Evolutionary conservation across 2,797 vertebrate species (phyloP), one percentile per base, ranked within the genome.

Genomic region (Melanogrammus aeglefinus): DNA sequence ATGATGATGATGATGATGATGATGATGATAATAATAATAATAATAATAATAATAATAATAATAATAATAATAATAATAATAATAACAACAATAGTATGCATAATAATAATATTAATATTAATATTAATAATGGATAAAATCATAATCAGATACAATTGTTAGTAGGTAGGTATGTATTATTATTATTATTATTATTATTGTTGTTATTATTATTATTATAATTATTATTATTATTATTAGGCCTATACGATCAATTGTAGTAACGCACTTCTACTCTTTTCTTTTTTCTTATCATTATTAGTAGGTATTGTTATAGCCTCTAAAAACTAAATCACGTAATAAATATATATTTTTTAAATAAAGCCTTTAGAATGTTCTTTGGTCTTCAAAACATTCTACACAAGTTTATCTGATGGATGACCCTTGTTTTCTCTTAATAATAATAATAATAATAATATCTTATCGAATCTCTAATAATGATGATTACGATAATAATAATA

Each of bases 391-490:
- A 44, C 14, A 44, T 13, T 44, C 2, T 4, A 13, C 41, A 44
- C 10, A 14, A 16, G 12, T 44, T 44, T 2, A 44, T 44, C 41
- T 12, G 12, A 16, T 44, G 38, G 38, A 39, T 16, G 12, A 44
- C 9, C 13, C 41, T 44, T 16, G 41, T 44, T 44, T 16, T 44
- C 41, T 44, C 41, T 44, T 44, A 44, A 44, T 44, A 44, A 63
- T 74, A 82, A 73, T 70, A 33, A 66, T 57, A 80, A 63, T 74
- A 82, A 73, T 70, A 33, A 66, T 57, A 80, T 41, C 10, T 10
- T 24, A 41, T 14, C 12, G 24, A n/a, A 44, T 21, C 36, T 21
- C 12, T 8, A 44, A 75, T 44, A 31, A 75, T 31, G 29, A 74
- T 70, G 75, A 74, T 75, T 51, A 75, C 75, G 3, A 33, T 33